These are phyloP conservation scores for Papilio gigon DNA, from an alignment of 2,888 invertebrate species.

Conservation along the genomic window DNA sequence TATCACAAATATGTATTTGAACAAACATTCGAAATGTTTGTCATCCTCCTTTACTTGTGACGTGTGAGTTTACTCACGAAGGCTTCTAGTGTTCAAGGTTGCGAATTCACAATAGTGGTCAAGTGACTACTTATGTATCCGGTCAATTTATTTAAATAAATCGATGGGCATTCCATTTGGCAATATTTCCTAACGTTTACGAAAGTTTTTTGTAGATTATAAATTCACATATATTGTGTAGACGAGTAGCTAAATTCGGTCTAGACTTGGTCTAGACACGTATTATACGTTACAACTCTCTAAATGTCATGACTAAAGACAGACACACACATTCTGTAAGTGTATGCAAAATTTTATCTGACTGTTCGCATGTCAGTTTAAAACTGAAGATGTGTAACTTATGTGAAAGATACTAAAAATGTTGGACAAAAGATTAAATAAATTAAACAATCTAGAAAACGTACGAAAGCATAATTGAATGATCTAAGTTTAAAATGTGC, in stretches of 20 bases:
- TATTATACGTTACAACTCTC: no score
- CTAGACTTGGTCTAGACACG: no score
- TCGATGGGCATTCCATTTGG: not conserved
- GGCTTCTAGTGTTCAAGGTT: constrained; percentile 26
- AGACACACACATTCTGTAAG: no score
- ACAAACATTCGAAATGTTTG: constrained; percentile 36
- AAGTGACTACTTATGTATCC: constrained; percentile 24
- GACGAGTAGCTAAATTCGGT: not conserved
- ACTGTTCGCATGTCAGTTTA: no score
- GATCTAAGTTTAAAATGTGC: no score
- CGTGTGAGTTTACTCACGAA: constrained; percentile 6
- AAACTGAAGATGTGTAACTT: no score
- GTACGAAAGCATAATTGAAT: no score
- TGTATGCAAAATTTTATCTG: no score
- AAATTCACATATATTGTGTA: not conserved
- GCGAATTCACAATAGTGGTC: constrained; percentile 10
- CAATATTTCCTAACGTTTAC: constrained; percentile 1
- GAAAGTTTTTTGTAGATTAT: constrained; percentile 1
- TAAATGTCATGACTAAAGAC: no score
- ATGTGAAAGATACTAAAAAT: no score
- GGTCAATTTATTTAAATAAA: constrained; percentile 15
- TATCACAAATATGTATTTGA: constrained; percentile 27
- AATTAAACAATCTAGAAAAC: no score
- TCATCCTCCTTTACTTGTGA: constrained; percentile 16
- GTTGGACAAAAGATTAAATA: no score